Base-by-base conservation (phyloP, 2,113 vertebrate genomes). In the Caretta caretta region DNA sequence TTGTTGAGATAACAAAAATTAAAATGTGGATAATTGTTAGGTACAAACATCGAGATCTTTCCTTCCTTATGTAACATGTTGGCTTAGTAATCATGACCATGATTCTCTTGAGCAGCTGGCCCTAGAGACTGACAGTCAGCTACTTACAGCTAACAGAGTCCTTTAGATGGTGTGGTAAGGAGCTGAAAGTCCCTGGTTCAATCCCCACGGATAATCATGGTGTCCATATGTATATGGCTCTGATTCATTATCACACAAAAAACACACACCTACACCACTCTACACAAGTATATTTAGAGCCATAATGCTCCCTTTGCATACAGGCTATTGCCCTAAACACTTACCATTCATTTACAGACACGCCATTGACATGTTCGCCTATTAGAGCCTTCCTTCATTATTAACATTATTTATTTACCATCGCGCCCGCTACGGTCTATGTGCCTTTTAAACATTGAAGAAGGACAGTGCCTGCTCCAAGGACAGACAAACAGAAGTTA, bases 1-100 rank as follows among this genome's bases (percentile, higher is more conserved):
- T 81, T 81, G 81, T 54, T 49, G 84, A 82, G 72, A 82, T 79
- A 87, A 53, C 7, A 59, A 17, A 48, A 87, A 53, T 17, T n/a
- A 12, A 4, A 80, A 16, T 4, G 93, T 95, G 86, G 94, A 83
- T 78, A 90, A 90, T 93, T 95, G 56, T 84, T 62, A 80, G 62
- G 8, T 3, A 82, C 56, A 80, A 93, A 65, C 42, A 78, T 50
- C 24, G 14, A 84, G 86, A 5, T 72, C 25, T 29, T 86, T 92
- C 29, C 81, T 59, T 8, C 14, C 87, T 84, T 38, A 31, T 51
- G n/a, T 35, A 87, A 89, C 35, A 6, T n/a, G 87, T 14, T 79
- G 92, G 48, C 2, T 84, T 92, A 62, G 51, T 22, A 72, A 20
- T 25, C 22, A 76, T 3, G 20, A 42, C 17, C 25, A 1, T 8